Evolutionary conservation across 2,888 invertebrate species (phyloP), one percentile per base, ranked within the genome.

Genomic region (Andrena flavipes): DNA sequence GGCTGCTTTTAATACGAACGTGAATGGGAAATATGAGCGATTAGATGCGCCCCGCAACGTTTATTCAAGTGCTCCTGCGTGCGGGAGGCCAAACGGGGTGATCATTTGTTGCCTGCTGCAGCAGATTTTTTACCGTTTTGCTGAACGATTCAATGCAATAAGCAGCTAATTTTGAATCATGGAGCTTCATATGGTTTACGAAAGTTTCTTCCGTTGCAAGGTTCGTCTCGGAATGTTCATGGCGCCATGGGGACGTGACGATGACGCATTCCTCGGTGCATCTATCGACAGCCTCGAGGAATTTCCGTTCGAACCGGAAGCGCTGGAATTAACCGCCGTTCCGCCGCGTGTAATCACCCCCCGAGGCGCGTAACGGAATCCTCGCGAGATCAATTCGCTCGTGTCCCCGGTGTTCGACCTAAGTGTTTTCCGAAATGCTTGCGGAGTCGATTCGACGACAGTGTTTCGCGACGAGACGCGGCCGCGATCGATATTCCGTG

Each of bases 401-500:
- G 13, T 35, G 0, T 42, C 0, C 23, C 13, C 63, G 63, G 33
- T 20, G 42, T 51, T 20, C n/a, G n/a, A n/a, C n/a, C 8, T n/a
- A 23, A 56, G 20, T 56, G 56, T 56, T 56, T 56, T 56, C 26
- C 23, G 20, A 56, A 56, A 56, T 23, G 10, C 23, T 56, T 3
- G 23, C 10, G 56, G 10, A 20, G 23, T 13, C 26, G 6, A 10
- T 56, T 56, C 26, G 35, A 63, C 10, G 26, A 56, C 64, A 26
- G 65, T 42, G 23, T 59, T 51, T 20, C 65, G 35, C 13, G 49
- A 30, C 8, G 13, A 72, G 20, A 20, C 68, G 69, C 71, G 49
- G 56, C 68, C 30, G 35, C 79, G 75, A 80, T 88, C 86, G 82
- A 79, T 84, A 78, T 68, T n/a, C 48, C 82, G 64, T 79, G 88